Evolutionary conservation across 1,140 invertebrate species (phyloP).

Genomic region (Chelonus insularis): DNA sequence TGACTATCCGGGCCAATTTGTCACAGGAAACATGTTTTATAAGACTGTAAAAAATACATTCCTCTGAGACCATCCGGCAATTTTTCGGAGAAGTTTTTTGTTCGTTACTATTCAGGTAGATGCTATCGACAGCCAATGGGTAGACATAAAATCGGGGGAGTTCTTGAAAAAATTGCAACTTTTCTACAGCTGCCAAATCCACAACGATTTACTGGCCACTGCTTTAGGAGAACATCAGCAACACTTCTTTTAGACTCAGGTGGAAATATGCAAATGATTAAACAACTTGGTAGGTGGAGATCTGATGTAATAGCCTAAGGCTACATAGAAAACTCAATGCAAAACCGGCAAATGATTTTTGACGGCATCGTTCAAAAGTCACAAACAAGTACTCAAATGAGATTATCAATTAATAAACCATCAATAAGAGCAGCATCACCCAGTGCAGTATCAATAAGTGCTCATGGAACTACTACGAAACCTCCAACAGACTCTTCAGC

Average conservation of each 20-base stretch:
- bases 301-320: constrained; percentile 1
- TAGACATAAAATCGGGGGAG: background rate
- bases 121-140: background rate
- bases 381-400: background rate
- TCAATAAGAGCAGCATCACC: background rate
- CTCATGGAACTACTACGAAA: background rate
- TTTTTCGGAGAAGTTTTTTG: background rate
- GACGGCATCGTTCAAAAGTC: background rate
- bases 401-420: background rate
- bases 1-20: background rate
- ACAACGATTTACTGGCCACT: constrained; percentile 9
- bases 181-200: background rate
- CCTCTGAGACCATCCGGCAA: background rate
- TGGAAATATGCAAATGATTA: constrained; percentile 11
- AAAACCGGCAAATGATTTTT: constrained; percentile 3
- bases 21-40: background rate
- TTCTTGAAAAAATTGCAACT: background rate
- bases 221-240: no score
- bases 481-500: background rate
- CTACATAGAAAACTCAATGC: background rate
- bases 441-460: background rate
- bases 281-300: constrained; percentile 2
- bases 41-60: constrained; percentile 2
- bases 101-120: background rate
- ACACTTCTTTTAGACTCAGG: constrained; percentile 10